These are phyloP conservation scores for Halictus quadricinctus DNA, from an alignment of 2,888 invertebrate species.

Conservation along the genomic window DNA sequence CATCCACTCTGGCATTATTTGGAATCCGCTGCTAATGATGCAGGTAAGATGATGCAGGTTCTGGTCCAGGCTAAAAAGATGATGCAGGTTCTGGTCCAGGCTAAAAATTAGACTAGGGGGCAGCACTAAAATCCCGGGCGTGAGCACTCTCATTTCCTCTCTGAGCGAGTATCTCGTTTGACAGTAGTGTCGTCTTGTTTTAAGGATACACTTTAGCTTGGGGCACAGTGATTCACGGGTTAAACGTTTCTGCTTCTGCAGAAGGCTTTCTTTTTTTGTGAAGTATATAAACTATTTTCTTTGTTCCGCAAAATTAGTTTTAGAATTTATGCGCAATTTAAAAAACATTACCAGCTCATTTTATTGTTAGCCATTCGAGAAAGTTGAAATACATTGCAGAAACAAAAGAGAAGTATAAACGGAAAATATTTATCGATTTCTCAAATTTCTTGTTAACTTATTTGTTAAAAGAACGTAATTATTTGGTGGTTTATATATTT, in stretches of 20 bases:
- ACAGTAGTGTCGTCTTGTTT: neutral
- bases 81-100: no score
- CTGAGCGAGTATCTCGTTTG: neutral
- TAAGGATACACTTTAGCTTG: neutral
- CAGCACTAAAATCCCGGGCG: no score
- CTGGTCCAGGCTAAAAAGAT: no score
- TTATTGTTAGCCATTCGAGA: neutral
- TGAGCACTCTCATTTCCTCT: no score
- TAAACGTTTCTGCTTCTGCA: neutral
- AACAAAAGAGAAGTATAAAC: neutral
- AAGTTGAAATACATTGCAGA: neutral
- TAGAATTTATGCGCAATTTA: neutral
- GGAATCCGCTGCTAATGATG: no score
- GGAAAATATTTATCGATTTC: neutral
- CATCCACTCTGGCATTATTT: no score
- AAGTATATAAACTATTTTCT: neutral
- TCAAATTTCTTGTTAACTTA: no score
- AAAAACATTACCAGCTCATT: neutral
- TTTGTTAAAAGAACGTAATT: neutral
- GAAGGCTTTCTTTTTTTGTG: neutral
- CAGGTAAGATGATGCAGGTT: no score
- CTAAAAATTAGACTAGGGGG: no score
- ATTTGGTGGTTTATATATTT: neutral
- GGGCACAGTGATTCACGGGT: neutral
- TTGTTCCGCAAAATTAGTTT: neutral